Conservation (phyloP, 1,140 invertebrate genomes). For the Aphelenchoides besseyi region DNA sequence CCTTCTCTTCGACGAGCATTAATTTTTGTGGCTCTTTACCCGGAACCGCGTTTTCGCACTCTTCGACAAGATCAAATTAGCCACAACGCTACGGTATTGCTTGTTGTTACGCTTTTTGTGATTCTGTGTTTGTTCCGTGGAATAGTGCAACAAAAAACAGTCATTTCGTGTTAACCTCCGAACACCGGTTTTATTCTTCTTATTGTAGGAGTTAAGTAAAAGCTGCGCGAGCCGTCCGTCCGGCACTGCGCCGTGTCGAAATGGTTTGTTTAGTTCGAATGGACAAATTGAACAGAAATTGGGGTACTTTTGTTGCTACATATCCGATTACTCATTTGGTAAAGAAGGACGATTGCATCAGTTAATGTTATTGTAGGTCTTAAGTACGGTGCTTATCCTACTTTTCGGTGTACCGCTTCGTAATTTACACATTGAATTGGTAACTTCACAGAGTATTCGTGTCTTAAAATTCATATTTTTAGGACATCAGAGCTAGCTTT, state of each 20-base stretch:
- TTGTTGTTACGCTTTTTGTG: neutral
- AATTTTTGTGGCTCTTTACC: neutral
- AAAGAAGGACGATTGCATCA: too few species aligned
- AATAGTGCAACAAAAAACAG: too few species aligned
- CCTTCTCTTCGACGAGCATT: neutral
- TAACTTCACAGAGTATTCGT: too few species aligned
- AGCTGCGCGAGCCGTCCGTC: neutral
- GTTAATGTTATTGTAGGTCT: too few species aligned
- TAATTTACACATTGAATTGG: constrained; percentile 34
- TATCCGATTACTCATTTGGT: too few species aligned
- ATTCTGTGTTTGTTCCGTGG: neutral
- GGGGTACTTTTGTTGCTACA: constrained; percentile 30
- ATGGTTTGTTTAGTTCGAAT: constrained; percentile 40
- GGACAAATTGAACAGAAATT: constrained; percentile 34
- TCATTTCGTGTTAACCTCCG: too few species aligned
- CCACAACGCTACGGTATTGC: neutral
- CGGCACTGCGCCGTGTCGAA: constrained; percentile 18
- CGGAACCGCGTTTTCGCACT: neutral
- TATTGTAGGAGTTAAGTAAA: neutral
- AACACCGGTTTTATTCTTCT: too few species aligned
- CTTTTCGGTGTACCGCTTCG: constrained; percentile 18
- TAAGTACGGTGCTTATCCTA: constrained; percentile 30
- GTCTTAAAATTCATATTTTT: too few species aligned
- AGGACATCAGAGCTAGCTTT: constrained; percentile 42
- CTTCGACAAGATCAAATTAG: neutral